Conservation (phyloP, 2,797 vertebrate genomes). For the Rhincodon typus region DNA sequence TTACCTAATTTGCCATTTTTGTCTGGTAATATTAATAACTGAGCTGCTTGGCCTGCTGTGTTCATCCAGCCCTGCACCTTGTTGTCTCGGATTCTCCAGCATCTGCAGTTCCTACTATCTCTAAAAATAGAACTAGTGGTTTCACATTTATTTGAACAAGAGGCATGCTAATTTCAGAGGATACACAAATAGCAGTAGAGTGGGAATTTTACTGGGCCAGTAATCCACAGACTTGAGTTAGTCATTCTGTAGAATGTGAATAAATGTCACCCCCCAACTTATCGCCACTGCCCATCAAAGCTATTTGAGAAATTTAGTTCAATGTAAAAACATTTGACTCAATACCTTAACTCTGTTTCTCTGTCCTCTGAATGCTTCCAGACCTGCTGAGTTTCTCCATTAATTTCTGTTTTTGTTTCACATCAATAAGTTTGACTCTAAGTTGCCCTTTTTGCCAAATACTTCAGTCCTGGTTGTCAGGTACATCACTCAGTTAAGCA, state of each 20-base stretch:
- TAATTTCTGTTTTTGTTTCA: neutral
- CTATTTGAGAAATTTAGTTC: neutral
- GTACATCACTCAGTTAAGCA: neutral
- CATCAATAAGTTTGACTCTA: neutral
- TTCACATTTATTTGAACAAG: neutral
- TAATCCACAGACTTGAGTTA: neutral
- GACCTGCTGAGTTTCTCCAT: too few species aligned
- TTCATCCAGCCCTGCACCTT: too few species aligned
- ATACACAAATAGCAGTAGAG: too few species aligned
- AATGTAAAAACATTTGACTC: neutral
- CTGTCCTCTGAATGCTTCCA: too few species aligned
- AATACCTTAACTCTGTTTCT: too few species aligned
- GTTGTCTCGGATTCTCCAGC: too few species aligned
- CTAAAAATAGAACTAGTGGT: too few species aligned
- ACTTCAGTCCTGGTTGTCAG: too few species aligned
- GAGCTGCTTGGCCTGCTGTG: too few species aligned
- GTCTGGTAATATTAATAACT: neutral
- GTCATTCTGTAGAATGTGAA: neutral
- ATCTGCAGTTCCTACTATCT: too few species aligned
- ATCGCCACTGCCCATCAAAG: neutral
- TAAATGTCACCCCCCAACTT: neutral
- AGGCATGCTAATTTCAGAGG: too few species aligned
- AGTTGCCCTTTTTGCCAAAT: neutral
- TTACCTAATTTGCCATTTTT: neutral
- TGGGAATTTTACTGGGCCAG: too few species aligned